Evolutionary conservation across 2,888 invertebrate species (phyloP).

Genomic region (Amaurobius ferox): DNA sequence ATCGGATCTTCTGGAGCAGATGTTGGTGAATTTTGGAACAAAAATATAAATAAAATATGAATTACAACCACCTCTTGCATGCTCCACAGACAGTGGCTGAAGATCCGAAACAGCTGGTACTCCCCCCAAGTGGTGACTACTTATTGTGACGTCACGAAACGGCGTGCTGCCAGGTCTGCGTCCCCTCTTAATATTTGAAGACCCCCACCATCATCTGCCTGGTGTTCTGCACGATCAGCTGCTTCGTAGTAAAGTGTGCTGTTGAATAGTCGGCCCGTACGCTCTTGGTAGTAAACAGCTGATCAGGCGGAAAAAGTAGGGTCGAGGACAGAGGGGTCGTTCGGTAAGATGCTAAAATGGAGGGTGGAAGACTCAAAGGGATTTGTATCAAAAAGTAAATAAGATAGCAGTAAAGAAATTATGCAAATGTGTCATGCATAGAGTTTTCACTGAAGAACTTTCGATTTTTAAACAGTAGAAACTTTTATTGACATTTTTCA

Average conservation of each 20-base stretch:
- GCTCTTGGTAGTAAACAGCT: not conserved
- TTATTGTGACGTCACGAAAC: slow-evolving; percentile 68
- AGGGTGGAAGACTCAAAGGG: slow-evolving; percentile 2
- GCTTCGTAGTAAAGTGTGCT: slow-evolving; percentile 26
- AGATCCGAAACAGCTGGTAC: not conserved
- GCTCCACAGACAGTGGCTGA: not conserved
- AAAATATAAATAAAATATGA: not conserved
- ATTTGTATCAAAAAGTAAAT: too few species aligned
- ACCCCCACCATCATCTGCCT: slow-evolving; percentile 41
- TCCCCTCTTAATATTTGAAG: slow-evolving; percentile 14
- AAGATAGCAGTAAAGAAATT: too few species aligned
- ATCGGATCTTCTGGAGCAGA: not conserved
- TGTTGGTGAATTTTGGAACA: not conserved
- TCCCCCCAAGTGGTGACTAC: not conserved
- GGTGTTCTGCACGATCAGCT: slow-evolving; percentile 63
- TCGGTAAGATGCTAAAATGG: not conserved
- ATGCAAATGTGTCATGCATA: not conserved
- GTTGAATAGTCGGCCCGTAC: not conserved
- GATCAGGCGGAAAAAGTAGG: not conserved
- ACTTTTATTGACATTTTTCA: too few species aligned
- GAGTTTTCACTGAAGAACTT: not conserved
- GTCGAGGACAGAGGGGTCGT: not conserved
- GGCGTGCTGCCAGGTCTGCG: slow-evolving; percentile 62
- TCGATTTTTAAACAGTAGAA: too few species aligned
- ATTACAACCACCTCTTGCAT: slow-evolving; percentile 1